Evolutionary conservation across 1,140 invertebrate genomes (phyloP), one percentile per base, ranked within the genome.

Genomic region (Pogonomyrmex barbatus): DNA sequence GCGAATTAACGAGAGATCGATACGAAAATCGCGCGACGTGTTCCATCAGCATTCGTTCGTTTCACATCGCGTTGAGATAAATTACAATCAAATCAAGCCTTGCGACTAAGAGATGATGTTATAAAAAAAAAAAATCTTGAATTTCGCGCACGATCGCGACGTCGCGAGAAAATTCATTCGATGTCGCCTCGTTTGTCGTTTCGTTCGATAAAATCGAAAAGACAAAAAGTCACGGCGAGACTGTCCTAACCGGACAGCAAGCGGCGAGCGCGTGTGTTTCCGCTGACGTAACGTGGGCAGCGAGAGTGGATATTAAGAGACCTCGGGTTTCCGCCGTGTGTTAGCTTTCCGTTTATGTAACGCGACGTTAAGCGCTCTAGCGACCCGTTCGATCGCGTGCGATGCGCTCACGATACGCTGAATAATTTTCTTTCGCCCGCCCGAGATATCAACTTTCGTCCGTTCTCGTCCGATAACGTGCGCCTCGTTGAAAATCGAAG

Each of bases 221-320:
- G 62, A 30, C 8, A 42, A 73, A 58, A 54, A 73, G 73, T 50
- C 42, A n/a, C 36, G 10, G n/a, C 45, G 52, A 65, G 24, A 68
- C 65, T n/a, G n/a, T n/a, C n/a, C 24, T 50, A 56, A 24, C 78
- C 52, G 45, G 67, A 82, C 79, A 10, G 30, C 50, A 12, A 45
- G 39, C 33, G 6, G n/a, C 17, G 62, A 45, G 52, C 67, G 63
- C 54, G 63, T 39, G 78, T 71, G 24, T 24, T 24, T 30, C 73
- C 50, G 67, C 52, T 83, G 79, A 83, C 54, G 79, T 73, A 83
- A 83, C 79, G 54, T 47, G 68, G 42, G 42, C 54, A 83, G 68
- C 79, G 79, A 83, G 77, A 79, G 79, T 83, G 58, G 79, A 83
- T 83, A 83, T 83, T 83, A 83, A 83, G 79, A 83, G 79, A 73